phyloP scores from a whole-genome alignment of 2,797 vertebrate genomes.

The Otolemur crassicaudatus region DNA sequence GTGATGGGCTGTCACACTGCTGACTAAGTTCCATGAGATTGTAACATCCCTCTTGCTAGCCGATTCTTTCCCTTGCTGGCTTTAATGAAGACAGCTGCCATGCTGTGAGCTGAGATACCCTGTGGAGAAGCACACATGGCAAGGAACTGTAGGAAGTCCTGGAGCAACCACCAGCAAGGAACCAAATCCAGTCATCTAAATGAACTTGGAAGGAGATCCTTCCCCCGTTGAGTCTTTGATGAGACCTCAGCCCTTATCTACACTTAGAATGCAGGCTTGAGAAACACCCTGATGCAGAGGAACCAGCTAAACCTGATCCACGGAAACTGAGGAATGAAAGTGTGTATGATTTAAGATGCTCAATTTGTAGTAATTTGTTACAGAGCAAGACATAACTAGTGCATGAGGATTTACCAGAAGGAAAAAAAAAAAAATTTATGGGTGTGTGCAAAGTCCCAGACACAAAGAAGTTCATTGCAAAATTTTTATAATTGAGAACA shows the following conservation, averaged over 20 bases:
- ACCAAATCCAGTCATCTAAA: neutral
- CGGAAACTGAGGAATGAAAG: neutral
- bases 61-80: neutral
- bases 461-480: neutral
- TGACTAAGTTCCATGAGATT: too few relatives aligned
- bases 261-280: neutral
- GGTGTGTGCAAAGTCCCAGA: neutral
- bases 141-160: neutral
- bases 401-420: neutral
- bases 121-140: neutral
- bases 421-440: neutral
- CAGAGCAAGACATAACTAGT: too few relatives aligned
- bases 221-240: neutral
- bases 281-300: neutral
- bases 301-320: neutral
- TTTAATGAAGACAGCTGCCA: neutral
- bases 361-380: neutral
- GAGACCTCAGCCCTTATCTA: neutral
- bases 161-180: neutral
- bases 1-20: neutral
- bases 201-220: neutral
- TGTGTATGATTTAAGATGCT: neutral
- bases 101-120: neutral
- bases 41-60: neutral
- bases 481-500: conserved; percentile 1